Evolutionary conservation across 2,888 invertebrate species (phyloP).

Genomic region (Drosophila stalkeri): DNA sequence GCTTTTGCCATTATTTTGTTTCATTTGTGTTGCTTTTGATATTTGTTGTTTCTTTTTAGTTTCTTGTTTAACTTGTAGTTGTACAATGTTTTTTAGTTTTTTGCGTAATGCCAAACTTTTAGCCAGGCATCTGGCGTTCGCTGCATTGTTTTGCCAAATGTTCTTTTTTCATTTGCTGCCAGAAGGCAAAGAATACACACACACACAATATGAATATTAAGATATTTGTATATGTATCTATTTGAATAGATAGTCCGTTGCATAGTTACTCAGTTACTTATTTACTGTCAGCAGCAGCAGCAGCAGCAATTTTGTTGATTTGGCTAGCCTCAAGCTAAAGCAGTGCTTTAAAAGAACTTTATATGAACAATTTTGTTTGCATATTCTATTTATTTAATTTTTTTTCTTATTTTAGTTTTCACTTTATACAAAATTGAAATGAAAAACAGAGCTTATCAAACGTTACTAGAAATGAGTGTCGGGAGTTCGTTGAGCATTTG

Average conservation of each 20-base stretch:
- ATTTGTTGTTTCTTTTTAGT: neutral
- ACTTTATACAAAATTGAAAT: too few relatives aligned
- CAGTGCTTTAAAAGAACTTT: neutral
- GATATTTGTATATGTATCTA: constrained; percentile 1
- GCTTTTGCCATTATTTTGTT: constrained; percentile 21
- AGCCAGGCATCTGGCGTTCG: constrained; percentile 22
- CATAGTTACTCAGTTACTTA: constrained; percentile 9
- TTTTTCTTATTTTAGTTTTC: too few relatives aligned
- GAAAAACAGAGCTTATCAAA: too few relatives aligned
- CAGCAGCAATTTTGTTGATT: constrained; percentile 3
- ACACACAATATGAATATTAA: constrained; percentile 9
- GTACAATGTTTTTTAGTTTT: constrained; percentile 21
- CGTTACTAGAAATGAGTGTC: too few relatives aligned
- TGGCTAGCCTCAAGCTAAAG: neutral
- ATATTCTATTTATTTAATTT: too few relatives aligned
- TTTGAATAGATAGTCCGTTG: constrained; percentile 13
- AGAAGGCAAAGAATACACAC: neutral
- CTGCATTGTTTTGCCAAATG: constrained; percentile 35
- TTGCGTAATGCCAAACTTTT: constrained; percentile 40
- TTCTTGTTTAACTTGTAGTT: constrained; percentile 37
- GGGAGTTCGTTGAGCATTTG: too few relatives aligned
- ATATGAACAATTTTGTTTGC: neutral
- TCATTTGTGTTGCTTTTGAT: constrained; percentile 18
- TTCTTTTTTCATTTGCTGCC: constrained; percentile 20
- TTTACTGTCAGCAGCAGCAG: constrained; percentile 1